These are phyloP conservation scores for Stegana nigrithorax DNA, from an alignment of 2,888 invertebrate genomes.

Conservation along the genomic window DNA sequence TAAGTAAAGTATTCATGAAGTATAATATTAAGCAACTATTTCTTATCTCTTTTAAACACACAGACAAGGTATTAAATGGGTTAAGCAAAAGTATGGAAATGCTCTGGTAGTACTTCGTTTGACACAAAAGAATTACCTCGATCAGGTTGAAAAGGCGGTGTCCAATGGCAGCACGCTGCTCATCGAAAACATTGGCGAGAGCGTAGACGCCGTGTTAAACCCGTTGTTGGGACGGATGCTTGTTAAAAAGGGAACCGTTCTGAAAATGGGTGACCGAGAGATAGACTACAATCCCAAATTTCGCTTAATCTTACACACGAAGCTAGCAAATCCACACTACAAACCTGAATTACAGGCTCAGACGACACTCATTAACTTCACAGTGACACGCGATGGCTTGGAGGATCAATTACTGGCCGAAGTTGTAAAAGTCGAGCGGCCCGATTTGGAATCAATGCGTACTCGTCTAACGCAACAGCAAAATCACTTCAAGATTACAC, in stretches of 20 bases:
- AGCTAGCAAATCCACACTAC: constrained; percentile 94
- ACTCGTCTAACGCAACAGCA: constrained; percentile 89
- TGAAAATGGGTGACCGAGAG: constrained; percentile 92
- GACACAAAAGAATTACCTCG: constrained; percentile 85
- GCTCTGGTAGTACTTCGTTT: constrained; percentile 80
- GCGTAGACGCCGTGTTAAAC: constrained; percentile 90
- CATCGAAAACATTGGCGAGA: constrained; percentile 91
- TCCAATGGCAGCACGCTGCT: constrained; percentile 81
- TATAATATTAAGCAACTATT: background rate
- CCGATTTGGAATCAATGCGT: constrained; percentile 87
- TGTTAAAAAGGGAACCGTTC: constrained; percentile 85
- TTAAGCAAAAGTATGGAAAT: constrained; percentile 86
- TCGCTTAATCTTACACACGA: constrained; percentile 89
- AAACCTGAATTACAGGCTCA: constrained; percentile 98
- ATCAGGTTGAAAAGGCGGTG: constrained; percentile 82
- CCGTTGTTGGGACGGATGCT: constrained; percentile 88
- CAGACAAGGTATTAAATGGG: constrained; percentile 93
- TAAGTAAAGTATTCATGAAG: constrained; percentile 61
- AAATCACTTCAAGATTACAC: constrained; percentile 92
- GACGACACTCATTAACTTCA: constrained; percentile 94
- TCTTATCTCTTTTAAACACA: background rate
- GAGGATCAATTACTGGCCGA: constrained; percentile 94
- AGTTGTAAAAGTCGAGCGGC: constrained; percentile 92
- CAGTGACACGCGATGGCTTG: constrained; percentile 91
- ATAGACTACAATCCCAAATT: constrained; percentile 88